These are phyloP conservation scores for Hemiprocne comata DNA, from an alignment of 2,113 vertebrate species.

Conservation along the genomic window DNA sequence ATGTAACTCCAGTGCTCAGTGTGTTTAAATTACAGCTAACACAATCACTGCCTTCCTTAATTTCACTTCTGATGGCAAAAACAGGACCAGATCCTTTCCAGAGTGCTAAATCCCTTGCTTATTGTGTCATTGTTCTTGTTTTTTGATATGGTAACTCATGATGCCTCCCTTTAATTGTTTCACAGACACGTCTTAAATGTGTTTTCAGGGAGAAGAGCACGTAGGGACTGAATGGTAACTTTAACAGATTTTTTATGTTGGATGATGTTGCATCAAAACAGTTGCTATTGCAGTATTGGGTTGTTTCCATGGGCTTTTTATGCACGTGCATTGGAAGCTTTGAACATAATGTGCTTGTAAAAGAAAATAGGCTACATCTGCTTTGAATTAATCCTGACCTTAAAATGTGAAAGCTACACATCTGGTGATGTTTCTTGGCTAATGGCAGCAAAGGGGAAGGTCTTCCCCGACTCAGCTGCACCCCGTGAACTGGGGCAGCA, in stretches of 20 bases:
- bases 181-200: neutral
- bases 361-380: slow-evolving; percentile 43
- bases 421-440: neutral
- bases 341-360: neutral
- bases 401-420: slow-evolving; percentile 4
- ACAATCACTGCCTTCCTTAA: slow-evolving; percentile 34
- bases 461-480: neutral
- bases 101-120: neutral
- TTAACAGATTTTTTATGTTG: slow-evolving; percentile 14
- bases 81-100: slow-evolving; percentile 16
- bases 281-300: slow-evolving; percentile 47
- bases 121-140: neutral
- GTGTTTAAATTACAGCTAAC: slow-evolving; percentile 47
- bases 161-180: neutral
- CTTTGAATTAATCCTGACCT: slow-evolving; percentile 29
- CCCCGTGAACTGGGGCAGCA: neutral
- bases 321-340: slow-evolving; percentile 2
- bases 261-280: neutral
- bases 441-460: neutral
- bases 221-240: neutral
- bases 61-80: slow-evolving; percentile 48
- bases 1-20: slow-evolving; percentile 17
- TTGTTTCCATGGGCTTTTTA: slow-evolving; percentile 25
- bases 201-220: slow-evolving; percentile 1
- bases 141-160: slow-evolving; percentile 1